A percentile compares a stretch with the other conserved stretches of the same genome.
These are phyloP conservation scores for Heterodera filipjevi DNA, from an alignment of 2,888 invertebrate species.

Conservation along the genomic window DNA sequence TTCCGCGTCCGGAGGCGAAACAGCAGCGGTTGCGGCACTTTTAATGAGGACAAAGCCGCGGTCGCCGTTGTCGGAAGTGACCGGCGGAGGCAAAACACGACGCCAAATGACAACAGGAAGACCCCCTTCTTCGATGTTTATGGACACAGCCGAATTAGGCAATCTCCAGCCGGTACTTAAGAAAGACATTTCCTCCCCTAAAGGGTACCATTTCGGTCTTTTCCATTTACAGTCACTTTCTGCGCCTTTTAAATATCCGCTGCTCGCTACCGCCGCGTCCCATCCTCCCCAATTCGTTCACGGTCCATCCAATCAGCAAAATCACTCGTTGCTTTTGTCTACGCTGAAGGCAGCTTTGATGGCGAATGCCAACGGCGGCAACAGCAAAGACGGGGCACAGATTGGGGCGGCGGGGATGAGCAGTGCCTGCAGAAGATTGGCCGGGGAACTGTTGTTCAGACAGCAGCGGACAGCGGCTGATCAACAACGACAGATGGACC, in stretches of 20 bases:
- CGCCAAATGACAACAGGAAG: not conserved
- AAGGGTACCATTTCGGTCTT: not conserved
- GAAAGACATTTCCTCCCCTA: too few relatives aligned
- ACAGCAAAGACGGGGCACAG: conserved; percentile 3
- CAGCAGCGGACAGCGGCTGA: not conserved
- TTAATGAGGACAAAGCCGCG: not conserved
- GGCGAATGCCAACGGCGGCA: not conserved
- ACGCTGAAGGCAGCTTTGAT: not conserved
- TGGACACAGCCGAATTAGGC: not conserved
- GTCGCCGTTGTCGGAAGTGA: not conserved
- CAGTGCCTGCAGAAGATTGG: not conserved
- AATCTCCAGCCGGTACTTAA: not conserved
- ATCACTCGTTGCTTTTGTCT: not conserved
- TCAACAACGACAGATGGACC: not conserved
- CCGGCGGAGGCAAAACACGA: not conserved
- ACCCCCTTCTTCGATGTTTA: not conserved
- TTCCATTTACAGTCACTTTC: not conserved
- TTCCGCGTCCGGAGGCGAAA: not conserved
- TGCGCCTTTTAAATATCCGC: not conserved
- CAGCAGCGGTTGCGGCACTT: not conserved
- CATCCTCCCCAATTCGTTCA: not conserved
- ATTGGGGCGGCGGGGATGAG: not conserved
- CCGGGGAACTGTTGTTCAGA: not conserved
- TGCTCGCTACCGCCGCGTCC: not conserved
- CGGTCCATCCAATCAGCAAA: not conserved